These are phyloP conservation scores for Apis mellifera DNA, from an alignment of 1,140 invertebrate species.

Conservation along the genomic window Amel_HAv3.1 CM009935.2:9481001-9481500, in stretches of 20 bases:
- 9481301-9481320: slow-evolving; percentile 42
- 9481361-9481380: slow-evolving; percentile 28
- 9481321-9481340: slow-evolving; percentile 24
- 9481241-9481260: slow-evolving; percentile 15
- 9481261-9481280: slow-evolving; percentile 50
- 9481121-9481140: slow-evolving; percentile 35
- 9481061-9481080: not conserved
- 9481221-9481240: slow-evolving; percentile 30
- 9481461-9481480: slow-evolving; percentile 37
- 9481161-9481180: slow-evolving; percentile 6
- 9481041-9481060: not conserved
- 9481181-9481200: slow-evolving; percentile 27
- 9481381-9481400: slow-evolving; percentile 33
- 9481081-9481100: not conserved
- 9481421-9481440: slow-evolving; percentile 6
- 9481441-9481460: slow-evolving; percentile 12
- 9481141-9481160: slow-evolving; percentile 17
- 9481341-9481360: slow-evolving; percentile 36
- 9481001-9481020: not conserved
- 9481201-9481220: not conserved
- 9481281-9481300: slow-evolving; percentile 44
- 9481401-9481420: not conserved
- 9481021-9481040: not conserved
- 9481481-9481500: slow-evolving; percentile 24
- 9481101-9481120: not conserved